Base-by-base conservation (phyloP, 2,797 vertebrate genomes). In the Triplophysa bombifrons region DNA sequence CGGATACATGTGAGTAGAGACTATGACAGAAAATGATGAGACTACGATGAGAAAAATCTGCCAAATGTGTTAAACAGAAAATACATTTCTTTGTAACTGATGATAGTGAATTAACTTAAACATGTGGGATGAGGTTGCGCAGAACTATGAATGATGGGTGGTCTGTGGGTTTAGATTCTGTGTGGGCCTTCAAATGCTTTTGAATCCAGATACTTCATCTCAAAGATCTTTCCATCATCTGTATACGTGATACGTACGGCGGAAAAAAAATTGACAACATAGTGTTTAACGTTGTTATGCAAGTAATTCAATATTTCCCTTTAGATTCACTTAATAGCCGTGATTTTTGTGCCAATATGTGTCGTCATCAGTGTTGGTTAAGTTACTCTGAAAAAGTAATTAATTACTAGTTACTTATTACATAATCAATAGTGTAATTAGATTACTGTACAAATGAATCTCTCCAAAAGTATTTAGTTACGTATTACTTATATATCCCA, bases 1-100 rank as follows among this genome's bases (percentile, higher is more conserved):
- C 92, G 97, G 80, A 96, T 99, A 72, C 96, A 97, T 0, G 98
- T 98, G 88, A 94, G 96, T 94, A 41, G 19, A 7, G 34, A 3
- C 53, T 19, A 16, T 16, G 48, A 53, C 34, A 11, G 16, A 30
- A 30, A 30, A 30, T 30, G 30, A 30, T 4, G 30, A 30, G 4
- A 30, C 27, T 4, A 30, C 0, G 27, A 30, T 30, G 4, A 25
- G 14, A 17, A 27, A 38, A 53, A 68, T 46, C 51, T 76, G 22
- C 20, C 34, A 61, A 55, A 55, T 20, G 53, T 51, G 50, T 51
- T 51, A 8, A 51, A 51, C 50, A 51, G 16, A n/a, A 17, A 51
- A 51, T 51, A 1, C 4, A 19, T 51, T 19, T 51, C 16, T 51
- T 17, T 1, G 34, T 8, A 38, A 17, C 50, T n/a, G 19, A 55